These are phyloP conservation scores for Villa cingulata DNA, from an alignment of 2,888 invertebrate genomes.

Conservation along the genomic window DNA sequence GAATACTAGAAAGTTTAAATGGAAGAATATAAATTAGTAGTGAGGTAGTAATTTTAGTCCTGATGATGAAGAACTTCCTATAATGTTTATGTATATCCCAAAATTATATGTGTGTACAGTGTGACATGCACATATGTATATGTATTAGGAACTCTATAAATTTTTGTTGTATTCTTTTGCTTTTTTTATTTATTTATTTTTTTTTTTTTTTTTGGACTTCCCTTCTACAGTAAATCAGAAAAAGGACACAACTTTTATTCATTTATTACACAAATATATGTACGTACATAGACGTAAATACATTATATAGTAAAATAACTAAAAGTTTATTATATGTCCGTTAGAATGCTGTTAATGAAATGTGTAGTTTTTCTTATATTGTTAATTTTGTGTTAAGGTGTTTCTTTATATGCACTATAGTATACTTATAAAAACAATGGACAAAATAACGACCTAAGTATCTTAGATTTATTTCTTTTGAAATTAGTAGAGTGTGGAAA, in stretches of 20 bases:
- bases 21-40: too few relatives aligned
- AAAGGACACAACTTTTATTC: not conserved
- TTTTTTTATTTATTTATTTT: too few relatives aligned
- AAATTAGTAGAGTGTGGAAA: constrained; percentile 4
- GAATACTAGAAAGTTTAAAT: too few relatives aligned
- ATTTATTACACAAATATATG: not conserved
- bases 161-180: too few relatives aligned
- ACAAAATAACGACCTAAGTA: constrained; percentile 8
- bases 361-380: not conserved
- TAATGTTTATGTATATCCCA: not conserved
- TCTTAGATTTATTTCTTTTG: constrained; percentile 13
- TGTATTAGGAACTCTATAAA: not conserved
- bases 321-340: too few relatives aligned
- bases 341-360: not conserved
- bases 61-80: not conserved
- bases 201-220: not conserved
- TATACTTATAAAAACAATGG: constrained; percentile 25
- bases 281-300: not conserved
- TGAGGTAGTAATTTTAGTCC: not conserved
- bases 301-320: not conserved
- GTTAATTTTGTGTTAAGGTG: not conserved
- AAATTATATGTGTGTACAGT: not conserved
- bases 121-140: not conserved
- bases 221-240: not conserved
- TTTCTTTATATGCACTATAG: constrained; percentile 20